phyloP scores from a whole-genome alignment of 2,113 vertebrate genomes.

The Paralichthys olivaceus region DNA sequence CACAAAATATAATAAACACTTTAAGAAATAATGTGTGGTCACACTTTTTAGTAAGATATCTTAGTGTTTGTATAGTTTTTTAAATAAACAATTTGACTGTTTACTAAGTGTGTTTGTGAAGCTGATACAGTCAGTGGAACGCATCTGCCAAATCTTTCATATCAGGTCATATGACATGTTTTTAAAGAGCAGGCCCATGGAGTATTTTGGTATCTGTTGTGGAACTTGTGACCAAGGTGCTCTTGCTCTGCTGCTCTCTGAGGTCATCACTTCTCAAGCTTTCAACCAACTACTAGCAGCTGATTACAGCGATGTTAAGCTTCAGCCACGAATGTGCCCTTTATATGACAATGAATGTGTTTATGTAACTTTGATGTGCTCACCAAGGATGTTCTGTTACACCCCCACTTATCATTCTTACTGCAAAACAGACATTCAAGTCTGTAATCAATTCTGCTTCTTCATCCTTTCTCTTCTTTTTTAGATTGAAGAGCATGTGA shows the following conservation, averaged over 20 bases:
- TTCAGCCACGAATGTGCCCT: slow-evolving; percentile 5
- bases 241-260: slow-evolving; percentile 35
- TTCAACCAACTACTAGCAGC: slow-evolving; percentile 10
- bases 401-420: neutral
- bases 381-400: neutral
- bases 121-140: slow-evolving; percentile 6
- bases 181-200: slow-evolving; percentile 10
- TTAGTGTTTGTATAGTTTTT: neutral
- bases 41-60: neutral
- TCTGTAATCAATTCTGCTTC: neutral
- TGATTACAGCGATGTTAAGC: slow-evolving; percentile 30
- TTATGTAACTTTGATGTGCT: slow-evolving; percentile 4
- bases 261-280: slow-evolving; percentile 8
- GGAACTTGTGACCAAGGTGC: slow-evolving; percentile 33
- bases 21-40: neutral
- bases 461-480: slow-evolving; percentile 28
- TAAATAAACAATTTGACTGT: neutral
- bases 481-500: slow-evolving; percentile 68
- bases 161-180: slow-evolving; percentile 56
- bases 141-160: slow-evolving; percentile 28
- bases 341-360: slow-evolving; percentile 51
- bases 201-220: slow-evolving; percentile 64
- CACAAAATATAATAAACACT: neutral
- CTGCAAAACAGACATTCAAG: slow-evolving; percentile 3
- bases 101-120: slow-evolving; percentile 34